Conservation (phyloP, 2,888 invertebrate species). For the Campoplex nolae region DNA sequence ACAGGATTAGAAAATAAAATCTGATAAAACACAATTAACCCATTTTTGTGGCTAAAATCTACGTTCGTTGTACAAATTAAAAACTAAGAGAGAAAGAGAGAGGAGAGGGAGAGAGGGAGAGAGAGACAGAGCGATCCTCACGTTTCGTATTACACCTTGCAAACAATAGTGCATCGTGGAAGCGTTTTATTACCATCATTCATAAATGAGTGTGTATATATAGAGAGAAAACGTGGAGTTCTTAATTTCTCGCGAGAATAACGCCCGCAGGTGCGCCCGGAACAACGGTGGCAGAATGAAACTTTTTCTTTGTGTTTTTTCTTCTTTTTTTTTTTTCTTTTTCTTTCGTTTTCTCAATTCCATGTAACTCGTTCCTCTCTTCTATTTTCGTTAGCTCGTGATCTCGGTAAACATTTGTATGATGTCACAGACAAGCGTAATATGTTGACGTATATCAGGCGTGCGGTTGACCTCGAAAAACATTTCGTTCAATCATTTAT, state of each 20-base stretch:
- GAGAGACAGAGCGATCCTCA: slow-evolving; percentile 10
- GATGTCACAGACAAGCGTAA: slow-evolving; percentile 38
- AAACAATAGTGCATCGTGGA: slow-evolving; percentile 37
- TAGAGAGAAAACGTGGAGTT: slow-evolving; percentile 11
- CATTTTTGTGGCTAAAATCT: neutral
- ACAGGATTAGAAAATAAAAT: neutral
- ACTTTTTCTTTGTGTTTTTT: slow-evolving; percentile 16
- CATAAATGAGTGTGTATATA: slow-evolving; percentile 12
- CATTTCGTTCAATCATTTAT: slow-evolving; percentile 52
- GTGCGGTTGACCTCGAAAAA: slow-evolving; percentile 47
- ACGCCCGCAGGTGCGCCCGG: slow-evolving; percentile 31
- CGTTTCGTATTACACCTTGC: slow-evolving; percentile 34
- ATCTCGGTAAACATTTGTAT: slow-evolving; percentile 39
- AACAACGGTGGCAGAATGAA: slow-evolving; percentile 14
- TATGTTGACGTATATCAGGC: neutral
- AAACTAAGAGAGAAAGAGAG: neutral
- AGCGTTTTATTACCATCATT: slow-evolving; percentile 40
- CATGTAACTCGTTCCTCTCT: slow-evolving; percentile 6
- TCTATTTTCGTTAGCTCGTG: slow-evolving; percentile 51
- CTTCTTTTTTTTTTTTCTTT: slow-evolving; percentile 4
- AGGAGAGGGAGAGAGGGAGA: neutral
- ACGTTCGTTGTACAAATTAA: neutral
- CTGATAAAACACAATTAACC: neutral
- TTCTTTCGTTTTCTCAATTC: neutral
- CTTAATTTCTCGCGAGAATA: slow-evolving; percentile 30